phyloP scores from a whole-genome alignment of 2,888 invertebrate species.

The Ametastegia equiseti region DNA sequence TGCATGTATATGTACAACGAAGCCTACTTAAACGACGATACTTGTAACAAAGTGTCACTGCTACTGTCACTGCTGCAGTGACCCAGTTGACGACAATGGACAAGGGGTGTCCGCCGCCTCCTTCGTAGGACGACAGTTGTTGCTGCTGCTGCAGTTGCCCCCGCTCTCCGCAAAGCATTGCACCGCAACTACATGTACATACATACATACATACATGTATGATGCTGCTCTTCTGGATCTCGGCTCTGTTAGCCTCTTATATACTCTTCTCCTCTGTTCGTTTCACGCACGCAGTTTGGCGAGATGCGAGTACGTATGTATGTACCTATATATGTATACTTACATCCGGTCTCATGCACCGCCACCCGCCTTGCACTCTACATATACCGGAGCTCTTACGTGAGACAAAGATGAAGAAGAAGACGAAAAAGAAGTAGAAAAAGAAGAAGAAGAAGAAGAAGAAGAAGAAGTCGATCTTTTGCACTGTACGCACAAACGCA shows the following conservation, averaged over 20 bases:
- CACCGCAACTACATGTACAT: too few relatives aligned
- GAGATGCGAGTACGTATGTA: not conserved
- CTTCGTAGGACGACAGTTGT: conserved; percentile 35
- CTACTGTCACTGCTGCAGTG: conserved; percentile 32
- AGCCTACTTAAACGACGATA: conserved; percentile 32
- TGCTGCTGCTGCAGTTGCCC: conserved; percentile 22
- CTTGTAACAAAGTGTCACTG: conserved; percentile 28
- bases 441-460: not conserved
- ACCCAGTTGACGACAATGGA: conserved; percentile 32
- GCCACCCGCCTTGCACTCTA: not conserved
- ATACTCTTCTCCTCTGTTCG: conserved; percentile 12
- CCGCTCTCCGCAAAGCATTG: too few relatives aligned
- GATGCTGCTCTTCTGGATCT: too few relatives aligned
- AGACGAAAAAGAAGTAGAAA: too few relatives aligned
- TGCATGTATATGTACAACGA: conserved; percentile 13
- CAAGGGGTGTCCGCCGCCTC: conserved; percentile 38
- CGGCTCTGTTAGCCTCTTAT: conserved; percentile 17
- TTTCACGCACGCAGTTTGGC: conserved; percentile 31
- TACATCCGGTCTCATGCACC: conserved; percentile 44
- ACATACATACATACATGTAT: too few relatives aligned
- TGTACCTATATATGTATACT: not conserved
- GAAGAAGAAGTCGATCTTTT: conserved; percentile 19
- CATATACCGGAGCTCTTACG: not conserved
- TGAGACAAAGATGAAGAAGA: too few relatives aligned
- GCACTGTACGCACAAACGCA: conserved; percentile 39